These are phyloP conservation scores for Oryzias sinensis DNA, from an alignment of 2,797 vertebrate species.

Conservation along the genomic window DNA sequence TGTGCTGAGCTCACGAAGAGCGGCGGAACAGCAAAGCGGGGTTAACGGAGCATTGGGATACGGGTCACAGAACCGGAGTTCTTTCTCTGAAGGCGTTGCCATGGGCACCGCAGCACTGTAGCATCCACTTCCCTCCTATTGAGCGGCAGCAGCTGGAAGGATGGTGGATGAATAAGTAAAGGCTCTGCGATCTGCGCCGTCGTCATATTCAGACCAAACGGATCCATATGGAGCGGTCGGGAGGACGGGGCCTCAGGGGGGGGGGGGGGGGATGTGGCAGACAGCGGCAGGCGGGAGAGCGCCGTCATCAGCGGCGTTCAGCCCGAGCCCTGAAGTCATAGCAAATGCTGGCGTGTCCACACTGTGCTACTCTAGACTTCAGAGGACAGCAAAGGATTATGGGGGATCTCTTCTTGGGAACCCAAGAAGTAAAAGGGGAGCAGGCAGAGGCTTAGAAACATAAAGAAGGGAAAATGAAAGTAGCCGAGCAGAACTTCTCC, in stretches of 20 bases:
- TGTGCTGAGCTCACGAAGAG: constrained; percentile 16
- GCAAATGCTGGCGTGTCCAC: not conserved
- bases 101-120: constrained; percentile 53
- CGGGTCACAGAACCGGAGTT: constrained; percentile 7
- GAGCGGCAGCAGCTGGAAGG: constrained; percentile 20
- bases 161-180: constrained; percentile 67
- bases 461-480: constrained; percentile 42
- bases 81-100: constrained; percentile 37
- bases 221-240: constrained; percentile 59
- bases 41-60: constrained; percentile 21
- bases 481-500: constrained; percentile 17
- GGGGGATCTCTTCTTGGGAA: constrained; percentile 28
- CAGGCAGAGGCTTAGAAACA: constrained; percentile 4
- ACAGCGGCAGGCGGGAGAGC: constrained; percentile 17
- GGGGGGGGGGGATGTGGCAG: constrained; percentile 17
- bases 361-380: not conserved
- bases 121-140: constrained; percentile 55
- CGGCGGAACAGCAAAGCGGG: constrained; percentile 8
- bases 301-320: constrained; percentile 1
- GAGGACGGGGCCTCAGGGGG: constrained; percentile 13
- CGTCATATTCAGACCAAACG: constrained; percentile 36
- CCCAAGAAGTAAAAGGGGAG: constrained; percentile 15
- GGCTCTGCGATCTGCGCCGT: constrained; percentile 43
- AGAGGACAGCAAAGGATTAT: constrained; percentile 26
- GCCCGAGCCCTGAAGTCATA: not conserved